Base-by-base conservation (phyloP, 2,113 vertebrate species). In the Illadopsis cleaveri region DNA sequence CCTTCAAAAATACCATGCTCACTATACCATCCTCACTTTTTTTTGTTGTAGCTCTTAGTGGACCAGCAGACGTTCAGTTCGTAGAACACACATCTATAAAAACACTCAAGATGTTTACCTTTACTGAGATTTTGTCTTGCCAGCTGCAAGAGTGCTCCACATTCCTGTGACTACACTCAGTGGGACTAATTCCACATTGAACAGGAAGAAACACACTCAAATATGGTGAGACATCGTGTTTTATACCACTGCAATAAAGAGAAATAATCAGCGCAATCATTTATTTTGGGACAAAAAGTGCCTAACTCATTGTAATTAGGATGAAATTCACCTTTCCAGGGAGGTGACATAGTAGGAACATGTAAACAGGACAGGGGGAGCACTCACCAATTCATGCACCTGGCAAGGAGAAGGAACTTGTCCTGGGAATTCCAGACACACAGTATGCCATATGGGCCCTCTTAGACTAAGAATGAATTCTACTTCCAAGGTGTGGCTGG, bases 11-110 rank as follows among this genome's bases (percentile, higher is more conserved):
- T 5, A 53, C 2, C 6, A 1, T 14, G 7, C 15, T 72, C 19
- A 15, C 13, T 53, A 9, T 11, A 7, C 12, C 38, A 12, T 38
- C 38, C 40, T 40, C 40, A 40, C 3, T 77, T 66, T 51, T 66
- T 91, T 68, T 71, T 81, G 12, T 42, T 47, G 9, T 23, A 92
- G 38, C 6, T 77, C 37, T 68, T 45, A 6, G 11, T 5, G 19
- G 15, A 82, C 38, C 35, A 61, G 23, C 5, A 30, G 38, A 21
- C 0, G 0, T 33, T 38, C 3, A 3, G n/a, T 61, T 91, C 35
- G 58, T 23, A 53, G 30, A 75, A n/a, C 30, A 57, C 5, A 10
- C 4, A 19, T 2, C 20, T 35, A 11, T 9, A n/a, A 21, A 70
- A 93, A 51, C 18, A 31, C 12, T 5, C 0, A 1, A 28, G 11